These are phyloP conservation scores for Mellivora capensis DNA, from an alignment of 2,113 vertebrate species.

Conservation along the genomic window DNA sequence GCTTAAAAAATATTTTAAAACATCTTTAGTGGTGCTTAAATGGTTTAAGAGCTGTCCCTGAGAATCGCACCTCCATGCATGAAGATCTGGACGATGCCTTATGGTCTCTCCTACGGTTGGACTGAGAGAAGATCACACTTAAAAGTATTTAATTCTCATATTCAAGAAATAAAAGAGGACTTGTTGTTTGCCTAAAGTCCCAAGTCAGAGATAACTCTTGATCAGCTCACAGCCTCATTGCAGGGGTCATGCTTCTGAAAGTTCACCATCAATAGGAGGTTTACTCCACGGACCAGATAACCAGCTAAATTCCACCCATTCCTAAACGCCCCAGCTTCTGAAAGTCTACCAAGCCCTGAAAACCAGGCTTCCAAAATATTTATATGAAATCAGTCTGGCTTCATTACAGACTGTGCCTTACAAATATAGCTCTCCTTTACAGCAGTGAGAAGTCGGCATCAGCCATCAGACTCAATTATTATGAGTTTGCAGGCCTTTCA, in stretches of 20 bases:
- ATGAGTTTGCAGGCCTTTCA: not conserved
- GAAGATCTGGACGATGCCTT: not conserved
- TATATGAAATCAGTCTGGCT: not conserved
- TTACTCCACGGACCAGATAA: not conserved
- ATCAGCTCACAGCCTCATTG: not conserved
- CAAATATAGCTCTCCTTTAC: not conserved
- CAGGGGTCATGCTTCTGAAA: not conserved
- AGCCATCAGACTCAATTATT: not conserved
- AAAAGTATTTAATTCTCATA: not conserved
- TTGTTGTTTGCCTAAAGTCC: not conserved
- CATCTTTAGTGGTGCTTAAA: not conserved
- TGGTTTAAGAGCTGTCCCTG: not conserved
- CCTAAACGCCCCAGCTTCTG: not conserved
- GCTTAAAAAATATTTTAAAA: not conserved
- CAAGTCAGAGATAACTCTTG: not conserved
- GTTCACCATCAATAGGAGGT: not conserved
- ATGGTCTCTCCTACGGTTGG: not conserved
- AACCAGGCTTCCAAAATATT: not conserved
- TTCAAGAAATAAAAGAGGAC: not conserved
- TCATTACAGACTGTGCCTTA: not conserved
- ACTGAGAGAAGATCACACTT: not conserved
- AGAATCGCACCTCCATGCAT: not conserved
- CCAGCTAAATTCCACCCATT: not conserved
- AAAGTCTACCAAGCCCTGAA: not conserved
- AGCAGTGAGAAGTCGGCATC: not conserved